phyloP scores from a whole-genome alignment of 2,888 invertebrate genomes.

The Drosophila koepferae region DNA sequence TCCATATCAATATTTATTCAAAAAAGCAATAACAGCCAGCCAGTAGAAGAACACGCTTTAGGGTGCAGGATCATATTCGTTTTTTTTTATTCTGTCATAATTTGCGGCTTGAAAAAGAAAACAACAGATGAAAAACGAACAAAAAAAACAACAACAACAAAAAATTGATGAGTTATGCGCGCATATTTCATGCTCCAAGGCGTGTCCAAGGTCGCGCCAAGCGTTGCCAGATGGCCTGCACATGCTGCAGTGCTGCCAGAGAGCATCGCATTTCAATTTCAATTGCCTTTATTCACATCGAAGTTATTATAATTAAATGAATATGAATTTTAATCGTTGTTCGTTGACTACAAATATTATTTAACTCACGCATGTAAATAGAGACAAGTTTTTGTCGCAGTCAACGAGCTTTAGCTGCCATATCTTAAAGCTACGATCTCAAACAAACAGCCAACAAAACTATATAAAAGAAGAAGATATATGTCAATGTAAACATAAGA shows the following conservation, averaged over 20 bases:
- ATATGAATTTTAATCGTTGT: background rate
- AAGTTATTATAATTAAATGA: background rate
- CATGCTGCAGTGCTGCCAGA: slow-evolving; percentile 28
- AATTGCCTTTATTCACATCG: slow-evolving; percentile 4
- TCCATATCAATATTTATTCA: slow-evolving; percentile 65
- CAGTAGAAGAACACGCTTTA: slow-evolving; percentile 12
- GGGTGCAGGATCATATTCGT: slow-evolving; percentile 55
- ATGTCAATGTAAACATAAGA: background rate
- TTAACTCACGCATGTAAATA: background rate
- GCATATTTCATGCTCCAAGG: slow-evolving; percentile 17
- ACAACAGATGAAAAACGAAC: background rate
- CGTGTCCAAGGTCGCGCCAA: slow-evolving; percentile 44
- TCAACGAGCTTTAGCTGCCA: background rate
- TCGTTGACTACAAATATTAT: background rate
- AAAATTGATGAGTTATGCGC: slow-evolving; percentile 37
- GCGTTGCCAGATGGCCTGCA: slow-evolving; percentile 55
- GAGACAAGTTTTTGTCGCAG: background rate
- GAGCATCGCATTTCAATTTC: background rate
- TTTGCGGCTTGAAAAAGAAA: slow-evolving; percentile 39
- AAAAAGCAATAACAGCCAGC: slow-evolving; percentile 1
- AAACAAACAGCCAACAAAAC: background rate
- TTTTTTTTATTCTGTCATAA: slow-evolving; percentile 19
- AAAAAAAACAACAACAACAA: background rate
- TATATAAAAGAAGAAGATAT: background rate
- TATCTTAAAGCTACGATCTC: background rate